Evolutionary conservation across 1,140 invertebrate genomes (phyloP), one percentile per base, ranked within the genome.

Genomic region (Camponotus pennsylvanicus): DNA sequence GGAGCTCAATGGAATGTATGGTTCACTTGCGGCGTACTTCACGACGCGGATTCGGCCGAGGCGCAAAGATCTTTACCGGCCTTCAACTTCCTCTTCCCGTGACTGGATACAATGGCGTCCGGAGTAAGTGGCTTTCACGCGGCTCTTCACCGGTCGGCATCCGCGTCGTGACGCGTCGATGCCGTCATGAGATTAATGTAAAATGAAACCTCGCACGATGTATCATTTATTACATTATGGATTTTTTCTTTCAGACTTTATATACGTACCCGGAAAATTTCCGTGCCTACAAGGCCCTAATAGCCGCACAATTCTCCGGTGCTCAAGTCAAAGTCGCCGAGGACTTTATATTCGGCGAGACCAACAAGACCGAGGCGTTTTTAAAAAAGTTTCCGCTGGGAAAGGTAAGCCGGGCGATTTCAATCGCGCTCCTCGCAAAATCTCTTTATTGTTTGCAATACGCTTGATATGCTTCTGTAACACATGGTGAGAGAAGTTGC

Each of bases 221-320:
- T 59, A 49, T 49, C 21, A 89, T 82, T 21, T 64, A 88, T 92
- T 89, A 52, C 75, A 49, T 59, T 67, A 49, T 90, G 76, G 84
- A 95, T 96, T 96, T 52, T 52, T 18, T 96, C 94, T 97, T 97
- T 55, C 96, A 99, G 98, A 99, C 98, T 94, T 96, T 99, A 93
- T 99, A 99, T 96, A 99, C 98, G 92, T 99, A 99, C 96, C 97
- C 98, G 89, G 97, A 98, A 95, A 99, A 99, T 96, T 99, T 99
- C 96, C 97, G 99, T 93, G 98, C 98, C 89, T 97, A 97, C 93
- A 99, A 99, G 96, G 98, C 97, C 92, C 97, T 99, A 92, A 98
- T 99, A 94, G 99, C 99, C 91, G 98, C 99, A 94, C 96, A 99
- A 95, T 99, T 98, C 96, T 98, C 98, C 89, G 98, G 98, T 90